Evolutionary conservation across 2,113 vertebrate genomes (phyloP).

Genomic region (Colistium nudipinnis): DNA sequence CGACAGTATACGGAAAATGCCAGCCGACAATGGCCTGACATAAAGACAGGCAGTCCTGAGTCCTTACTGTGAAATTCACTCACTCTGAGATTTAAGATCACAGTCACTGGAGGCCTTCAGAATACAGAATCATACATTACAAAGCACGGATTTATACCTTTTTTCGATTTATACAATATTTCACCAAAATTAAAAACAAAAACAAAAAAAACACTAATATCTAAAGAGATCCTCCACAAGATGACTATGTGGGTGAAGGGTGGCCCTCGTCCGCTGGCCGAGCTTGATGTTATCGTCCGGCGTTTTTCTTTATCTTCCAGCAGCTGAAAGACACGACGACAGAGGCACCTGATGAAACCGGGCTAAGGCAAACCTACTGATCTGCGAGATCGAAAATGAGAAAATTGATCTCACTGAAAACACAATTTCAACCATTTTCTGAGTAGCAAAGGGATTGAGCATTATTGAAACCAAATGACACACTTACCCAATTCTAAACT

Average conservation of each 20-base stretch:
- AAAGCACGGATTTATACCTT: background rate
- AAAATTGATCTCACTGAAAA: background rate
- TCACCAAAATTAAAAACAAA: background rate
- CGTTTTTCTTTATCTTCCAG: slow-evolving; percentile 60
- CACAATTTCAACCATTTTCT: background rate
- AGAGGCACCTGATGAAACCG: background rate
- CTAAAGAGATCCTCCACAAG: slow-evolving; percentile 22
- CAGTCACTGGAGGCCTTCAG: slow-evolving; percentile 6
- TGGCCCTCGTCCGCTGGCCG: slow-evolving; percentile 11
- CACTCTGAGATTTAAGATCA: background rate
- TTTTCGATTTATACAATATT: slow-evolving; percentile 8
- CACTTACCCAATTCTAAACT: background rate
- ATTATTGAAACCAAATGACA: background rate
- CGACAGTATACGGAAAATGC: background rate
- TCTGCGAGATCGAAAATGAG: background rate
- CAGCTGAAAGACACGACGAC: slow-evolving; percentile 62
- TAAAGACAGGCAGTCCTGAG: background rate
- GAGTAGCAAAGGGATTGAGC: background rate
- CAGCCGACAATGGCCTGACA: background rate
- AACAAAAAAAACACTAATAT: background rate
- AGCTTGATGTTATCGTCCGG: background rate
- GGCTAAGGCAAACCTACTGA: background rate
- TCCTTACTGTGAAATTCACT: background rate
- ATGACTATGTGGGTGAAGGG: slow-evolving; percentile 7
- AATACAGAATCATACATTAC: slow-evolving; percentile 22